A percentile compares a stretch with the other conserved stretches of the same genome.
phyloP scores from a whole-genome alignment of 2,113 vertebrate species.

The Canis aureus region DNA sequence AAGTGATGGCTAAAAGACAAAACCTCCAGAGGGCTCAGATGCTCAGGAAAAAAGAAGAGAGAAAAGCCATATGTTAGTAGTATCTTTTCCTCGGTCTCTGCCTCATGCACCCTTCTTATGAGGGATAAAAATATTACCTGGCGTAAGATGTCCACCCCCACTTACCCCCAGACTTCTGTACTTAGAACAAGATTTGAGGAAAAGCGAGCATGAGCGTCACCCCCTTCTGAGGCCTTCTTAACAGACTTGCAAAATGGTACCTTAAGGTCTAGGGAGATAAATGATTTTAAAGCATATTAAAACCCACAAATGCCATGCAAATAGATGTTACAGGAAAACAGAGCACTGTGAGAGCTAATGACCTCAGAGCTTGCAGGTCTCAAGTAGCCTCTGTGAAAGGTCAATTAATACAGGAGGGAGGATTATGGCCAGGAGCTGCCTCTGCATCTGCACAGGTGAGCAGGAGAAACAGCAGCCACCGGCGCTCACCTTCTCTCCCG shows the following conservation, averaged over 20 bases:
- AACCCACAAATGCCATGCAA: slow-evolving; percentile 70
- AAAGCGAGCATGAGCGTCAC: not conserved
- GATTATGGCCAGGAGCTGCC: slow-evolving; percentile 43
- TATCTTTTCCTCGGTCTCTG: not conserved
- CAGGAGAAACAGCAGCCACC: not conserved
- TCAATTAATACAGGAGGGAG: slow-evolving; percentile 69
- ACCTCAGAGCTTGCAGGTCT: slow-evolving; percentile 53
- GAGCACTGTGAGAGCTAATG: slow-evolving; percentile 40
- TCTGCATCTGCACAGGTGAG: slow-evolving; percentile 27
- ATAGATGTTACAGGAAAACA: slow-evolving; percentile 69
- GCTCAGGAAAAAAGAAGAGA: not conserved
- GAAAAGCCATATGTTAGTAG: no score
- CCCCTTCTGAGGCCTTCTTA: not conserved
- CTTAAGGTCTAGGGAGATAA: not conserved
- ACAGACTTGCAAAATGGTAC: not conserved
- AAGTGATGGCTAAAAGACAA: not conserved
- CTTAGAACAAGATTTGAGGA: not conserved
- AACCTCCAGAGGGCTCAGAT: not conserved
- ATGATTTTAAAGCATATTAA: slow-evolving; percentile 55
- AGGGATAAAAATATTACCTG: not conserved
- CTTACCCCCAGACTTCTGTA: slow-evolving; percentile 1
- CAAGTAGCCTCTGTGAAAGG: slow-evolving; percentile 65
- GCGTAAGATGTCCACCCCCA: not conserved
- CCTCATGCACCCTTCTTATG: not conserved
- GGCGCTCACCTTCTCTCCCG: not conserved